Percentiles rank a stretch among this genome's conserved stretches.
Conservation (phyloP, 2,797 vertebrate genomes). For the Myiothlypis coronata region DNA sequence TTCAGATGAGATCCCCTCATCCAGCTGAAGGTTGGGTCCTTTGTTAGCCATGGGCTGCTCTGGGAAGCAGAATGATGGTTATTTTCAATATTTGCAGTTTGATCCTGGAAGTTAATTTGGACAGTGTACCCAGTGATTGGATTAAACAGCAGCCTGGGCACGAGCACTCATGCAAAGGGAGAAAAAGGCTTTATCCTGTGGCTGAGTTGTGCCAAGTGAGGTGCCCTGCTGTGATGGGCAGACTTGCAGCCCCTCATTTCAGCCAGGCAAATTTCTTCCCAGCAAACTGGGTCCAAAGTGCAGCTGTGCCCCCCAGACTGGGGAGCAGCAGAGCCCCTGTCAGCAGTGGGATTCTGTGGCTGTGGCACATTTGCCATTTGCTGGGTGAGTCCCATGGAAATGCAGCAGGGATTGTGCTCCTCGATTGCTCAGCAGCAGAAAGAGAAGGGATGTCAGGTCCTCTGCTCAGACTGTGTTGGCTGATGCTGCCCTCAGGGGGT, state of each 20-base stretch:
- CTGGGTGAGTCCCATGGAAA: not conserved
- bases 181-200: not conserved
- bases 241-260: not conserved
- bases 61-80: not conserved
- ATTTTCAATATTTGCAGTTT: slow-evolving; percentile 46
- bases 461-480: slow-evolving; percentile 44
- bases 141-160: not conserved
- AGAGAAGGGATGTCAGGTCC: not conserved
- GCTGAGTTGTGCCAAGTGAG: not conserved
- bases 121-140: not conserved
- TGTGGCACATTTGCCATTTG: not conserved
- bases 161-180: not conserved
- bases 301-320: not conserved
- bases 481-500: slow-evolving; percentile 66
- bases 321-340: not conserved
- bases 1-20: not conserved
- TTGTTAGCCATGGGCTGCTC: not conserved
- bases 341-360: not conserved
- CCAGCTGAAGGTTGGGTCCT: not conserved
- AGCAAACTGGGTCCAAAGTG: not conserved
- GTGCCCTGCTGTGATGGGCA: not conserved
- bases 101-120: slow-evolving; percentile 22
- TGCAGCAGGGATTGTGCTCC: not conserved
- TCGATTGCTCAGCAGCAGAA: not conserved
- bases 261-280: not conserved